Evolutionary conservation across 2,888 invertebrate genomes (phyloP).

Genomic region (Celastrina argiolus): DNA sequence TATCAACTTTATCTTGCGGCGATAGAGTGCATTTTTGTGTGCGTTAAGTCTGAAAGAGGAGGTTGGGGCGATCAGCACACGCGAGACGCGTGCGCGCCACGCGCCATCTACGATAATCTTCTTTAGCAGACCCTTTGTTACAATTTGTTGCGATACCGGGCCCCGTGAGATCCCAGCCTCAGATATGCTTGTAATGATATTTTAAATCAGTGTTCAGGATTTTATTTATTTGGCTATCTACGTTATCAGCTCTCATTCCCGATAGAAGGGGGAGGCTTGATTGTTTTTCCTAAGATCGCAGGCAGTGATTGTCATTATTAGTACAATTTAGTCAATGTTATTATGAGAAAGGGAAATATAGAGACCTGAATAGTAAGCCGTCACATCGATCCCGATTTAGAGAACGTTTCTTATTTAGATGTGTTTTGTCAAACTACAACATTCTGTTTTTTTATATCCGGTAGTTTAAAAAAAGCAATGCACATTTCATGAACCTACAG

Average conservation of each 20-base stretch:
- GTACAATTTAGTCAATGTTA: not conserved
- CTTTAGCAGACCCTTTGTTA: conserved; percentile 73
- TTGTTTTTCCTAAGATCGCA: conserved; percentile 14
- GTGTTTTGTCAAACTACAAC: too few relatives aligned
- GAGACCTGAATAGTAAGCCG: not conserved
- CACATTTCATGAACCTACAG: too few relatives aligned
- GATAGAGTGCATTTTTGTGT: conserved; percentile 29
- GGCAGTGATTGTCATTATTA: not conserved
- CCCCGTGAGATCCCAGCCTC: conserved; percentile 62
- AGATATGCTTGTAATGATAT: conserved; percentile 73
- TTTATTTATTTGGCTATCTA: conserved; percentile 24
- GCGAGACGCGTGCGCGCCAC: conserved; percentile 68
- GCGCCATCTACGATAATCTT: conserved; percentile 72
- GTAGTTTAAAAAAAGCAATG: too few relatives aligned
- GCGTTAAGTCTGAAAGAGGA: conserved; percentile 46
- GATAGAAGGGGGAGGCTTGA: conserved; percentile 10
- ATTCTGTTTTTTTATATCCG: too few relatives aligned
- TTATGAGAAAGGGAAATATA: not conserved
- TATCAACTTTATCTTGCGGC: conserved; percentile 23
- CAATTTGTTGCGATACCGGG: conserved; percentile 68
- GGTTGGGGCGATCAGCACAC: conserved; percentile 56
- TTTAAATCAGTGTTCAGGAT: conserved; percentile 67
- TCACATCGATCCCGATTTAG: too few relatives aligned
- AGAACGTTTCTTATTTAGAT: too few relatives aligned
- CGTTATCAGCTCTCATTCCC: conserved; percentile 18